Base-by-base conservation (phyloP, 2,113 vertebrate species). In the Amphiprion percula region DNA sequence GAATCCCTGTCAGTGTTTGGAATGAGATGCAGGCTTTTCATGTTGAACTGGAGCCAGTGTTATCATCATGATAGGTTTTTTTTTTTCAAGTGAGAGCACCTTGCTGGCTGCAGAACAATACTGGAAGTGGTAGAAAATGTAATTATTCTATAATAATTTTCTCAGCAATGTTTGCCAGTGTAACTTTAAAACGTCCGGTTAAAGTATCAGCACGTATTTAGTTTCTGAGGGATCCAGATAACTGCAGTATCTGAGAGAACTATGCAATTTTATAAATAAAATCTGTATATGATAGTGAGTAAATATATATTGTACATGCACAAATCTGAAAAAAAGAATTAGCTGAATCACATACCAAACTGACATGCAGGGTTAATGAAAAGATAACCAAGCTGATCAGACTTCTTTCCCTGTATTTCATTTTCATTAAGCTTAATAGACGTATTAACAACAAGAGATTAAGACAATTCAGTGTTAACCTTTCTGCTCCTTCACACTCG, bases 401-500 rank as follows among this genome's bases (percentile, higher is more conserved):
- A 52, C 11, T 21, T 30, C n/a, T 55, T 52, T 68, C 11, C 16
- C 41, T 69, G 6, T 62, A 14, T 69, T 54, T 39, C 1, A 65
- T 68, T 55, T 67, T 10, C 21, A 37, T 86, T 3, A 47, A 82
- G 33, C 12, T 16, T 54, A 37, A 55, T 33, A 68, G 21, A 33
- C 14, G n/a, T 30, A 63, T 52, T 60, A 47, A 37, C 10, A 26
- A 16, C 10, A 68, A 53, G 49, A 64, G 37, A 63, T 50, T 37
- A 71, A 70, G n/a, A 53, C 53, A 64, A 30, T 54, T 41, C 19
- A 56, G 39, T 47, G 30, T n/a, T 59, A 37, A 75, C 23, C 50
- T 71, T 19, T 59, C 55, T 58, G 19, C 74, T 68, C 39, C 47
- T 33, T 75, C 54, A 61, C 49, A 44, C 70, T 46, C 37, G 47